These are phyloP conservation scores for Thamnaconus septentrionalis DNA, from an alignment of 2,113 vertebrate species.

Conservation along the genomic window DNA sequence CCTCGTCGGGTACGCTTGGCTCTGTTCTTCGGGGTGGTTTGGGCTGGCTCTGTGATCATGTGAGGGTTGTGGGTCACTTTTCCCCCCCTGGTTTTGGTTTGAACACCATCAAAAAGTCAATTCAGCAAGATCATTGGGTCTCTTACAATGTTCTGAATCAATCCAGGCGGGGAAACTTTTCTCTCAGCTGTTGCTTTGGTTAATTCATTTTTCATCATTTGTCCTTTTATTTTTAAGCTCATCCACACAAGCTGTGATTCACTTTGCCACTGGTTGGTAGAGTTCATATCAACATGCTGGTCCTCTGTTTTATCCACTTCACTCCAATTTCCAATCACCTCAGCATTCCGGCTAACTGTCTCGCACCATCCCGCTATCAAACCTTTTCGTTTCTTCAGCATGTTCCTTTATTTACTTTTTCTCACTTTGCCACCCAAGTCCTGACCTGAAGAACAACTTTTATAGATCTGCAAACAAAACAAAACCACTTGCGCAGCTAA, in stretches of 20 bases:
- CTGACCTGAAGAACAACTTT: constrained; percentile 58
- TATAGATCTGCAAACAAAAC: constrained; percentile 15
- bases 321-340: constrained; percentile 22
- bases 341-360: neutral
- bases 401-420: constrained; percentile 30
- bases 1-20: constrained; percentile 96
- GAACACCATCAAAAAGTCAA: constrained; percentile 12
- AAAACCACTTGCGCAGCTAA: neutral
- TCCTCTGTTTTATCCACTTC: constrained; percentile 5
- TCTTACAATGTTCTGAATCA: constrained; percentile 41
- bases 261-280: constrained; percentile 37
- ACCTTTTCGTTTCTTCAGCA: constrained; percentile 22
- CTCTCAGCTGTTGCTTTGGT: constrained; percentile 41
- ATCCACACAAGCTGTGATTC: constrained; percentile 33
- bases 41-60: constrained; percentile 77
- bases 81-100: constrained; percentile 56
- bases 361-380: no score
- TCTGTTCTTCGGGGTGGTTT: constrained; percentile 92
- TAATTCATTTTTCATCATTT: constrained; percentile 41
- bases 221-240: constrained; percentile 5
- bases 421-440: constrained; percentile 70
- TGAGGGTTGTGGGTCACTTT: constrained; percentile 72
- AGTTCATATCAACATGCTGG: constrained; percentile 29
- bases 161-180: constrained; percentile 46
- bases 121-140: constrained; percentile 29